Conservation (phyloP, 2,888 invertebrate species). For the Drosophila anomalata region DNA sequence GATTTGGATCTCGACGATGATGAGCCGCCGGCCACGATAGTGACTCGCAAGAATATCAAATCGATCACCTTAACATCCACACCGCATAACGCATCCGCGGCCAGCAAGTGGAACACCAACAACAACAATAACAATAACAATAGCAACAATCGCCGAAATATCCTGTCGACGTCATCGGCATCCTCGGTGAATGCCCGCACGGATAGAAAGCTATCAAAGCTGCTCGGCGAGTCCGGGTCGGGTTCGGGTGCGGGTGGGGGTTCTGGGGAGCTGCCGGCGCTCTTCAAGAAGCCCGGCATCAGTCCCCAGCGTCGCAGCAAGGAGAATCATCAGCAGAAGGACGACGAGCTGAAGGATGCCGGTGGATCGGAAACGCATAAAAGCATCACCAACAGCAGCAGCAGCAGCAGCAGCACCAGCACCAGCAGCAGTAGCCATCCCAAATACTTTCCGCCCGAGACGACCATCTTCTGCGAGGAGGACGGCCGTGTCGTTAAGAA, state of each 20-base stretch:
- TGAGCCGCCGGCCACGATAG: conserved; percentile 25
- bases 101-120: conserved; percentile 23
- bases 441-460: conserved; percentile 75
- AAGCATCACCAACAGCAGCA: not conserved
- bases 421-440: conserved; percentile 6
- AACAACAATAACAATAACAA: conserved; percentile 7
- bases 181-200: conserved; percentile 13
- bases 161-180: conserved; percentile 48
- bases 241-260: not conserved
- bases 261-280: conserved; percentile 31
- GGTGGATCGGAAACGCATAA: not conserved
- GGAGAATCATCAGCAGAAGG: conserved; percentile 47
- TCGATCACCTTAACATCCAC: not conserved
- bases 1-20: conserved; percentile 55
- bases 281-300: conserved; percentile 63
- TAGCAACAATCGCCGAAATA: conserved; percentile 45
- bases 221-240: conserved; percentile 46
- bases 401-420: not conserved
- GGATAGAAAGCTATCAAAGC: conserved; percentile 53
- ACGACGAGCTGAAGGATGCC: conserved; percentile 18
- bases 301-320: conserved; percentile 54
- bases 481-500: conserved; percentile 83
- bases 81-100: not conserved
- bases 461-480: conserved; percentile 80
- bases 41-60: not conserved